Base-by-base conservation (phyloP, 2,113 vertebrate species). In the Gorilla gorilla region DNA sequence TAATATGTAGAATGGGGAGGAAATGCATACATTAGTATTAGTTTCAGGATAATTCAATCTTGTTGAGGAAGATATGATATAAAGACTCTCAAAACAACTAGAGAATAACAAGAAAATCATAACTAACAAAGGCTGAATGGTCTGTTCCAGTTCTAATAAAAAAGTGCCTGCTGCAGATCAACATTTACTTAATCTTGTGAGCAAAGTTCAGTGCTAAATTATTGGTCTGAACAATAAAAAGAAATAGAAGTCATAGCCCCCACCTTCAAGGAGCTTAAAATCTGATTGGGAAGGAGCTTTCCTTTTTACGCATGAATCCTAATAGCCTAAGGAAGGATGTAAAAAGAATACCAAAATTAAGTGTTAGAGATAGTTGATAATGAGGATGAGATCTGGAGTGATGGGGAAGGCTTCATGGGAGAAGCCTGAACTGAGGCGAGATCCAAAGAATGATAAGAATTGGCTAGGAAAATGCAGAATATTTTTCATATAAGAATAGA, bases 191-290 rank as follows among this genome's bases (percentile, higher is more conserved):
- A 91, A 59, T 40, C n/a, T 38, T 38, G 0, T 57, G 80, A 57
- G 86, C 27, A 43, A 93, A 96, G 23, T 93, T 96, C 48, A 91
- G 73, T n/a, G 48, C n/a, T 96, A 96, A 96, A 91, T 92, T 93
- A 55, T 93, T 91, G 72, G 18, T 90, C 57, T 84, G n/a, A 89
- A 76, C 40, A 94, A 78, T 25, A 75, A 64, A 89, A 95, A 79
- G 72, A 90, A 76, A 92, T 72, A 86, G 10, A 90, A 90, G 30
- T 94, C 40, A 87, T 38, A 81, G 14, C 72, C 5, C 30, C 16
- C 17, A 86, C 30, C 4, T 94, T 96, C n/a, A 87, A 90, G 50
- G 80, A 96, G 52, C 55, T 96, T 93, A 88, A 3, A 76, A 27
- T 92, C 32, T 88, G n/a, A 4, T 27, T 96, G 68, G 40, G 22